Base-by-base conservation (phyloP, 2,888 invertebrate species). In the Erannis defoliaria region DNA sequence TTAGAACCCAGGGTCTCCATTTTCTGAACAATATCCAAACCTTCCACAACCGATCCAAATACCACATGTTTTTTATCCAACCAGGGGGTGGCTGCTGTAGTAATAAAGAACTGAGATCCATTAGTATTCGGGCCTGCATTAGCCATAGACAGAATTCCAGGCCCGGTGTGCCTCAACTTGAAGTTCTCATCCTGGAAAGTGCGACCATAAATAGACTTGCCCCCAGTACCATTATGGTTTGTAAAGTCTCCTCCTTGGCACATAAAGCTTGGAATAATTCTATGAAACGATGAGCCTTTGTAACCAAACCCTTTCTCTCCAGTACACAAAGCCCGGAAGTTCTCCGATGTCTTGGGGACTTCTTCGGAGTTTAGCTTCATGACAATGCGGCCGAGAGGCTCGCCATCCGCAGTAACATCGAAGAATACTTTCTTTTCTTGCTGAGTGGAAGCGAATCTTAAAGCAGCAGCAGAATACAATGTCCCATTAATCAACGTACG, bases 81-180 rank as follows among this genome's bases (percentile, higher is more conserved):
- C 99, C 99, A 99, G 48, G 96, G 94, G 45, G 99, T 99, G 84
- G 98, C 97, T 37, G 96, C 97, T 68, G 98, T 98, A 68, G 98
- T 98, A 76, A 99, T 96, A 89, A 99, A 99, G 94, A 99, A 99
- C 89, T 99, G 99, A 65, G 98, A 98, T 55, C 99, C 99, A 88
- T 99, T 99, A 68, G 99, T 98, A 85, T 98, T 96, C 26, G 97
- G 96, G 19, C 99, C 99, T 78, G 98, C 97, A 88, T 99, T 99
- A 57, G 98, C 98, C 98, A 99, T 99, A 6, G 98, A 98, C 81
- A 99, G 91, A 61, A 96, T 94, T 80, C 98, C 99, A 64, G 97
- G 95, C 64, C 96, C 97, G 60, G 97, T 96, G 89, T 99, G 99
- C 93, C 96, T 98, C 84, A 98, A 93, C 57, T 94, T 94, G 94